Percentiles rank a stretch among this genome's conserved stretches.
Conservation (phyloP, 2,113 vertebrate species). For the Microtus ochrogaster region DNA sequence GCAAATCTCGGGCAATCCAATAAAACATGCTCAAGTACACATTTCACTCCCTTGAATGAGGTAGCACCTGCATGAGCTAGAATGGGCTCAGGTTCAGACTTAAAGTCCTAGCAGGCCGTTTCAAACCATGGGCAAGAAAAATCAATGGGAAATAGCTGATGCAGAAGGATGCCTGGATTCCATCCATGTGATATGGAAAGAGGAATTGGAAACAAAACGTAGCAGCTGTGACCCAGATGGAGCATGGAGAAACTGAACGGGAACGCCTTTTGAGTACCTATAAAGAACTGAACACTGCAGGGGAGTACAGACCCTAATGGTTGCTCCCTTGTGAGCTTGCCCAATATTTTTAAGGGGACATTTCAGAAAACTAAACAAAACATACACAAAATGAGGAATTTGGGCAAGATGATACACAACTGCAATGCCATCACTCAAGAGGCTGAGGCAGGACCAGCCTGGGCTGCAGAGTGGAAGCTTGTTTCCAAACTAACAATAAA, state of each 20-base stretch:
- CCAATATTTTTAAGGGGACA: neutral
- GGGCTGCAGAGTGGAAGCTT: neutral
- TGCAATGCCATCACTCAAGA: neutral
- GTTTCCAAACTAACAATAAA: neutral
- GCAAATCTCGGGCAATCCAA: conserved; percentile 42
- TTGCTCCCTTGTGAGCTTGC: neutral
- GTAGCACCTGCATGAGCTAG: neutral
- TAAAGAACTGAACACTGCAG: neutral
- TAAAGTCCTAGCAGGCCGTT: neutral
- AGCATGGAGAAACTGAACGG: neutral
- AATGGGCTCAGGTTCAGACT: conserved; percentile 19
- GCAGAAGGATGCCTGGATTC: neutral
- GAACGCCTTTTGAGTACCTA: neutral
- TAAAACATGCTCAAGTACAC: neutral
- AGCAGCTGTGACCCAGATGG: neutral
- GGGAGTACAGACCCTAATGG: neutral
- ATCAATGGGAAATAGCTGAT: neutral
- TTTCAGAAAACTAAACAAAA: neutral
- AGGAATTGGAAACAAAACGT: neutral
- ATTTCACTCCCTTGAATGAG: conserved; percentile 50
- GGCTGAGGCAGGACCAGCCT: neutral
- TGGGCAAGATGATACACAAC: no score
- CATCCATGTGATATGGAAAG: neutral
- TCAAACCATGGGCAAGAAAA: conserved; percentile 12
- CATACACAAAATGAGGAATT: neutral